These are phyloP conservation scores for Dromaius novaehollandiae DNA, from an alignment of 2,113 vertebrate genomes.

Conservation along the genomic window DNA sequence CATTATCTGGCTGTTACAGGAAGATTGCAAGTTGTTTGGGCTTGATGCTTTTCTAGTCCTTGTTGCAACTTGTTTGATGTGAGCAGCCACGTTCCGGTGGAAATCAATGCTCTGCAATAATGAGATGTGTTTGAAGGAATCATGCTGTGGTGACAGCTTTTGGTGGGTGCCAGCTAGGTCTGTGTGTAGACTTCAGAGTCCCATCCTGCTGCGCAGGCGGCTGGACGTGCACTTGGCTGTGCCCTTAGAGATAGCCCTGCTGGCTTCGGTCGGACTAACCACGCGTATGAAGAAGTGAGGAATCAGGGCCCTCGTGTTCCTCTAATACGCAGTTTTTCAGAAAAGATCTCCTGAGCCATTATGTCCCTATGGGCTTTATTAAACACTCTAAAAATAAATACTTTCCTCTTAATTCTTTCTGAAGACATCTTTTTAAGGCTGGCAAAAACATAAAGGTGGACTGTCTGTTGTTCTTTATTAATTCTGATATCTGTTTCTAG, in stretches of 20 bases:
- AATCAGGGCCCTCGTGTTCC: accelerated
- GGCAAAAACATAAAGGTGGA: neutral
- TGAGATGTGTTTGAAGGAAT: neutral
- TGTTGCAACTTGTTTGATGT: neutral
- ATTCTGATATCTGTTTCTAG: neutral
- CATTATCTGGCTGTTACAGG: neutral
- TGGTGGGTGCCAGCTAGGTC: neutral
- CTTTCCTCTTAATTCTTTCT: neutral
- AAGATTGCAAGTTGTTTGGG: neutral
- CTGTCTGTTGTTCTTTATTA: neutral
- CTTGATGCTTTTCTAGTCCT: neutral
- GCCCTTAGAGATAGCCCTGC: neutral
- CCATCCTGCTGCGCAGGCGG: too few species aligned
- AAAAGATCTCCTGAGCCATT: neutral
- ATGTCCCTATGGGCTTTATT: neutral
- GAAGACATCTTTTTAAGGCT: neutral
- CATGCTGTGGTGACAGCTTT: neutral
- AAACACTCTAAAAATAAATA: neutral
- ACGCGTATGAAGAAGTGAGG: neutral
- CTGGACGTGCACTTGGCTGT: neutral
- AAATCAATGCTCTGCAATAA: neutral
- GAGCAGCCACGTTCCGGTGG: neutral
- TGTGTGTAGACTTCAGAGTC: neutral
- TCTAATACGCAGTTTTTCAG: neutral
- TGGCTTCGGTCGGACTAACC: neutral